Evolutionary conservation across 1,140 invertebrate genomes (phyloP).

Genomic region (Platyscapa corneri): DNA sequence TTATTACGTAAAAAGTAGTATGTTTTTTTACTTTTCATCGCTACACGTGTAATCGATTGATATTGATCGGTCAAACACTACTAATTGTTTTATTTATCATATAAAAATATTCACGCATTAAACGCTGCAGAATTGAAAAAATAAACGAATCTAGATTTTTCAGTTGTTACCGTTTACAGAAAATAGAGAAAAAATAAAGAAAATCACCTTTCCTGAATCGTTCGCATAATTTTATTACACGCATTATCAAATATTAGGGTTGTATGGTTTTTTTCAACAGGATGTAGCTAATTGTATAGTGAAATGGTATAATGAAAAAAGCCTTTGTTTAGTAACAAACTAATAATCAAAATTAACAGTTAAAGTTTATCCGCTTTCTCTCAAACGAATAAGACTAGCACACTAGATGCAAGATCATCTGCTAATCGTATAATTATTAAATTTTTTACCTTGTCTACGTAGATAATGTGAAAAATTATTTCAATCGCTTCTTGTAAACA

Average conservation of each 20-base stretch:
- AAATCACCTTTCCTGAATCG: conserved; percentile 1
- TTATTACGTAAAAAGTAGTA: not conserved
- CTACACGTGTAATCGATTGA: not conserved
- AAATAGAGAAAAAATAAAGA: not conserved
- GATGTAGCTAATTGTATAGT: conserved; percentile 16
- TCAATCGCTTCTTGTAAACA: not conserved
- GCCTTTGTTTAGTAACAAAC: too few relatives aligned
- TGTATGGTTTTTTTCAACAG: conserved; percentile 51
- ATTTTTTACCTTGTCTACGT: not conserved
- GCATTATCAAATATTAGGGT: conserved; percentile 48
- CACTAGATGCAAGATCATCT: not conserved
- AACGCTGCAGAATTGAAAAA: not conserved
- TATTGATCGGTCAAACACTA: not conserved
- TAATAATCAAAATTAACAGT: too few relatives aligned
- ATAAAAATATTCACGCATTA: not conserved
- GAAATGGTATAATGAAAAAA: not conserved
- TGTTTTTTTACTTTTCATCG: not conserved
- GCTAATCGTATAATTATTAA: conserved; percentile 5
- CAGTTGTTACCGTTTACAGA: conserved; percentile 6
- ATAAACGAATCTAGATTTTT: not conserved
- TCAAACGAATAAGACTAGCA: conserved; percentile 25
- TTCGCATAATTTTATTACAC: conserved; percentile 49
- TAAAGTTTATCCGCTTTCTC: conserved; percentile 23
- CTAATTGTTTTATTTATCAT: not conserved
- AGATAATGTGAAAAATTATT: conserved; percentile 10